Percentiles rank a stretch among this genome's conserved stretches.
These are phyloP conservation scores for Tragelaphus scriptus DNA, from an alignment of 2,113 vertebrate genomes.

Conservation along the genomic window DNA sequence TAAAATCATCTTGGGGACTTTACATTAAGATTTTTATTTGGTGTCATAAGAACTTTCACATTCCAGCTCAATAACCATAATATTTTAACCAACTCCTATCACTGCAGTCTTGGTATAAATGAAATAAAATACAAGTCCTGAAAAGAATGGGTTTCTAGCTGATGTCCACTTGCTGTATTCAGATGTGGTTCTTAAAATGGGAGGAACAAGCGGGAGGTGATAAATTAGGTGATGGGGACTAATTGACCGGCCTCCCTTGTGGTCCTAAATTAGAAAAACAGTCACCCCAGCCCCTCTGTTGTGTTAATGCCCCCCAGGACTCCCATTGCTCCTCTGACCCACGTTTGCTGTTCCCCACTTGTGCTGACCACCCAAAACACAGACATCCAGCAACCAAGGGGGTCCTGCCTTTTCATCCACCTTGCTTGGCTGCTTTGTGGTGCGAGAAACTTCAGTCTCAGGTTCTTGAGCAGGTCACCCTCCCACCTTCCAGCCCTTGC, in stretches of 20 bases:
- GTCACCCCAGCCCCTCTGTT: background rate
- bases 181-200: background rate
- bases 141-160: background rate
- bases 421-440: background rate
- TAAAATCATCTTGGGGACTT: background rate
- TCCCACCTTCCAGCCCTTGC: background rate
- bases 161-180: background rate
- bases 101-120: background rate
- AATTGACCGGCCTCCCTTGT: background rate
- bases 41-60: background rate
- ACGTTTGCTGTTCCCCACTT: background rate
- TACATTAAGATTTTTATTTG: background rate
- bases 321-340: fast-evolving
- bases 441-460: background rate
- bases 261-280: background rate
- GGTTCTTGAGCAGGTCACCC: background rate
- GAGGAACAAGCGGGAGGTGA: background rate
- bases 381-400: fast-evolving
- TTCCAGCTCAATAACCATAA: background rate
- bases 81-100: background rate
- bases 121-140: background rate
- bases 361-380: background rate
- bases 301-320: background rate
- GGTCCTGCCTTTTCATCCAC: background rate
- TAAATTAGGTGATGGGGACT: background rate